phyloP scores from a whole-genome alignment of 2,888 invertebrate species.

The Hipparchia sbordonii region DNA sequence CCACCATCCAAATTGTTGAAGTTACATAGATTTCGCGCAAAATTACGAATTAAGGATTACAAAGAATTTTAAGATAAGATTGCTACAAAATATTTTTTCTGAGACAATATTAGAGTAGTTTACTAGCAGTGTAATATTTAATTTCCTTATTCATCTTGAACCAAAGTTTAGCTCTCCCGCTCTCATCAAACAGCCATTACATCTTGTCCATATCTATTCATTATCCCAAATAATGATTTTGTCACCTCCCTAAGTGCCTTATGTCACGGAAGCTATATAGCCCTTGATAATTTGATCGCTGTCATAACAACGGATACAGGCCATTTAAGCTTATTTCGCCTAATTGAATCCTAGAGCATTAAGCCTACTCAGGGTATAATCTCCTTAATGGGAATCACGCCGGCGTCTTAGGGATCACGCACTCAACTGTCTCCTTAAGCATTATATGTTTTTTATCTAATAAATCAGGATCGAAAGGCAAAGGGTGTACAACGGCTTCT shows the following conservation, averaged over 20 bases:
- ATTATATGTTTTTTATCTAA: constrained; percentile 56
- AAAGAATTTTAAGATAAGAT: too few relatives aligned
- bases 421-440: constrained; percentile 61
- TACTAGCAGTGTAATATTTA: too few relatives aligned
- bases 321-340: constrained; percentile 81
- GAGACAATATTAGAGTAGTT: too few relatives aligned
- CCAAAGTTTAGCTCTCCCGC: background rate
- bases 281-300: constrained; percentile 74
- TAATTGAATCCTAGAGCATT: constrained; percentile 82
- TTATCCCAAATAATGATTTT: constrained; percentile 42
- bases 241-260: constrained; percentile 57
- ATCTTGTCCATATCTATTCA: constrained; percentile 20
- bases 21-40: too few relatives aligned
- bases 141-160: too few relatives aligned
- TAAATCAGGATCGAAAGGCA: constrained; percentile 57
- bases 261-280: constrained; percentile 64
- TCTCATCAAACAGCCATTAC: constrained; percentile 20
- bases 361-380: constrained; percentile 74
- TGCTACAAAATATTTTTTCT: too few relatives aligned
- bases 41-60: too few relatives aligned
- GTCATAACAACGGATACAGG: constrained; percentile 80
- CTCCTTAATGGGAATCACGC: constrained; percentile 77
- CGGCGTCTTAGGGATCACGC: constrained; percentile 67
- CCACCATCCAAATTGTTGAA: too few relatives aligned
- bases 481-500: constrained; percentile 30